phyloP scores from a whole-genome alignment of 2,113 vertebrate genomes.

The Amazona guildingii region DNA sequence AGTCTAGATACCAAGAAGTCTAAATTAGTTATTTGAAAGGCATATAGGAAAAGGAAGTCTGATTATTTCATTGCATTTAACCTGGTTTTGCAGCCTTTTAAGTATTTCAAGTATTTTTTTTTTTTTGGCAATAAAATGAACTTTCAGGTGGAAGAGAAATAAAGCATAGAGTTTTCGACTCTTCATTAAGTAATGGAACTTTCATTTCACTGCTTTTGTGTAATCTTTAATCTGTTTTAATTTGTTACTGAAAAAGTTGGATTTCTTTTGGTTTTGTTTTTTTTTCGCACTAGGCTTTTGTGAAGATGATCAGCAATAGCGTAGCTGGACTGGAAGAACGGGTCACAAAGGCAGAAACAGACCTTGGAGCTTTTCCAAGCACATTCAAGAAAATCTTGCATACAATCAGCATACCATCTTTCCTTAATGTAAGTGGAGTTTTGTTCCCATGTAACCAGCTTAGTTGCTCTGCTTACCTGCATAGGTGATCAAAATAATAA shows the following conservation, averaged over 20 bases:
- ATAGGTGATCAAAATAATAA: neutral
- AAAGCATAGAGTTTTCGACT: neutral
- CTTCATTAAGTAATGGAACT: neutral
- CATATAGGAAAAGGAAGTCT: neutral
- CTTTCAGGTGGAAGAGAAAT: neutral
- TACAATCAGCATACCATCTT: slow-evolving; percentile 83
- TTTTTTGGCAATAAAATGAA: neutral
- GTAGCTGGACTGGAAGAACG: slow-evolving; percentile 89
- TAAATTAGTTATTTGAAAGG: neutral
- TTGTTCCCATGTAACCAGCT: neutral
- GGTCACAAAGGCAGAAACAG: slow-evolving; percentile 87
- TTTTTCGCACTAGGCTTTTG: slow-evolving; percentile 79
- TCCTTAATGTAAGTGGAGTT: slow-evolving; percentile 81
- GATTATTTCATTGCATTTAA: neutral
- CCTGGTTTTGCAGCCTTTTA: neutral
- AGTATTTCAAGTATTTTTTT: neutral
- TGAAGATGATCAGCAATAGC: slow-evolving; percentile 85
- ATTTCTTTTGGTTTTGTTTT: neutral
- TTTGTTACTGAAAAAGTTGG: neutral
- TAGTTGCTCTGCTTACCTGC: neutral
- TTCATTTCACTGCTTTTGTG: neutral
- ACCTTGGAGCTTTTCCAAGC: slow-evolving; percentile 84
- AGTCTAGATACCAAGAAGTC: neutral
- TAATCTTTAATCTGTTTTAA: neutral
- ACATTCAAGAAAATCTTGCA: slow-evolving; percentile 88